These are phyloP conservation scores for Hylomyscus alleni DNA, from an alignment of 2,797 vertebrate genomes.

Conservation along the genomic window DNA sequence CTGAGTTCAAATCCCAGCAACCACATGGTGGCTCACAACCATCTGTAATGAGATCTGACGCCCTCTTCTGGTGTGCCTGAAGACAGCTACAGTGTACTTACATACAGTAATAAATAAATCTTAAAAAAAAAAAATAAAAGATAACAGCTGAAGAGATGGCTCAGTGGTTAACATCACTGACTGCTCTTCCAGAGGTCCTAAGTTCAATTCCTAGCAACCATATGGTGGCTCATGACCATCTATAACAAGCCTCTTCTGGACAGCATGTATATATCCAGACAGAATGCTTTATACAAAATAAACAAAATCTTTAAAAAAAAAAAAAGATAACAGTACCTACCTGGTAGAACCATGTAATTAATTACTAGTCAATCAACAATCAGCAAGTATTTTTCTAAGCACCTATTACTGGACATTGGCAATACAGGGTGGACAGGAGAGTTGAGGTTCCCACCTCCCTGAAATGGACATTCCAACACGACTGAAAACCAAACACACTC, in stretches of 20 bases:
- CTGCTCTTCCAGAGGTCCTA: not conserved
- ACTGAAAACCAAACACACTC: not conserved
- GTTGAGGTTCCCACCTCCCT: not conserved
- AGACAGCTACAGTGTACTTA: no score
- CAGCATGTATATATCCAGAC: not conserved
- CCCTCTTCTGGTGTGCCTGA: no score
- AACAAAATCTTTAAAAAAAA: not conserved
- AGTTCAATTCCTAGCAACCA: not conserved
- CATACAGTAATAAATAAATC: no score
- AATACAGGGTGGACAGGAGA: not conserved
- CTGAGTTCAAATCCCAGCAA: no score
- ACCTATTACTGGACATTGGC: not conserved
- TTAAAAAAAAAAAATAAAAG: no score
- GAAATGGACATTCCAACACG: not conserved
- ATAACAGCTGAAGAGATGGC: not conserved
- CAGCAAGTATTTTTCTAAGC: not conserved
- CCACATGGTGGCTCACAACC: no score
- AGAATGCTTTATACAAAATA: not conserved
- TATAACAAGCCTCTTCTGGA: not conserved
- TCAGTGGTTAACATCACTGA: not conserved
- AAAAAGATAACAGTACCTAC: not conserved
- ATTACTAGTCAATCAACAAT: not conserved
- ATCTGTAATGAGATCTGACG: no score
- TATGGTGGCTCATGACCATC: not conserved
- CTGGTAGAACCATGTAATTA: no score